Evolutionary conservation across 2,797 vertebrate species (phyloP).

Genomic region (Cyclura pinguis): DNA sequence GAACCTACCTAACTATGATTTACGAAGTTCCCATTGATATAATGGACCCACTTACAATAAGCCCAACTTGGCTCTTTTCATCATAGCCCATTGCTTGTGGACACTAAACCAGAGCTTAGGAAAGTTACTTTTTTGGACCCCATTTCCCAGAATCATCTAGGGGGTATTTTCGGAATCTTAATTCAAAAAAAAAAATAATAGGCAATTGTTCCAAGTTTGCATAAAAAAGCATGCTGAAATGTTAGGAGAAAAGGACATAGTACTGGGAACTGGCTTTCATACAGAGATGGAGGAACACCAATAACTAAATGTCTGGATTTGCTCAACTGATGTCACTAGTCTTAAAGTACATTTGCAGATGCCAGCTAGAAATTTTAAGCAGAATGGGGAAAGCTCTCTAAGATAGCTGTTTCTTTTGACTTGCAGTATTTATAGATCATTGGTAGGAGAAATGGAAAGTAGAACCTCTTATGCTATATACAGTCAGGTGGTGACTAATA

Average conservation of each 20-base stretch:
- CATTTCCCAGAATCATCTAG: background rate
- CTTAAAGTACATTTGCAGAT: conserved; percentile 57
- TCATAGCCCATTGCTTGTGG: background rate
- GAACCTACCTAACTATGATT: no score
- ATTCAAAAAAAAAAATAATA: no score
- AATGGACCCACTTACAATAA: no score
- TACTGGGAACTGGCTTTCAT: background rate
- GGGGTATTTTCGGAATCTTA: background rate
- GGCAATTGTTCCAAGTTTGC: background rate
- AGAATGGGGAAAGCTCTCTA: conserved; percentile 58
- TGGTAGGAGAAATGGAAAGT: background rate
- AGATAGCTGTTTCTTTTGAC: conserved; percentile 13
- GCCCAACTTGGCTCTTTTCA: background rate
- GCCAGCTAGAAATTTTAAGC: conserved; percentile 65
- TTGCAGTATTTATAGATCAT: accelerated
- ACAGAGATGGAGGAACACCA: background rate
- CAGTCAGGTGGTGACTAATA: background rate
- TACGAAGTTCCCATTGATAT: no score
- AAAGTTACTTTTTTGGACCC: background rate
- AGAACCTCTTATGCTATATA: background rate
- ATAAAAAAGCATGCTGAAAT: background rate
- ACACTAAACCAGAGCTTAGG: background rate
- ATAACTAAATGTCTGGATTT: background rate
- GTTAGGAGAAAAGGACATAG: background rate
- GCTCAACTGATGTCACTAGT: conserved; percentile 63